phyloP scores from a whole-genome alignment of 1,140 invertebrate genomes.

The Portunus trituberculatus region DNA sequence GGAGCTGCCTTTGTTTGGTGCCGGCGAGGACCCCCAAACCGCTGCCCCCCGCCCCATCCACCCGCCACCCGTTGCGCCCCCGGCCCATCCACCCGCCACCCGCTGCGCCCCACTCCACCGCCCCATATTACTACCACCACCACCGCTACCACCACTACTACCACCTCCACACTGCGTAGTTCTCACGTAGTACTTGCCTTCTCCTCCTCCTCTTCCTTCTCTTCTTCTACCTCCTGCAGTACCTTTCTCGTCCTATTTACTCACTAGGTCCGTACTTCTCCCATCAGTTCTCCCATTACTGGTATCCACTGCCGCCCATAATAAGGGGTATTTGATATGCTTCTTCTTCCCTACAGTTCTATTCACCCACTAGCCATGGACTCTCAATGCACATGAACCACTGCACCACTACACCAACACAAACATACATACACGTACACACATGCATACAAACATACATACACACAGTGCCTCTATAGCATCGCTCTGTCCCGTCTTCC shows the following conservation, averaged over 20 bases:
- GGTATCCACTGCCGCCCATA: too few relatives aligned
- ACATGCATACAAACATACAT: too few relatives aligned
- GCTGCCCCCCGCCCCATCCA: neutral
- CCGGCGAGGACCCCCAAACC: neutral
- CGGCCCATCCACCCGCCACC: neutral
- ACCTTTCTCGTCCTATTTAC: neutral
- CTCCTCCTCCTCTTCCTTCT: neutral
- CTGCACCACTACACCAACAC: neutral
- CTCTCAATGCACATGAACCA: too few relatives aligned
- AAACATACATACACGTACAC: too few relatives aligned
- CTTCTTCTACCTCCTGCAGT: neutral
- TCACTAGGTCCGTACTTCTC: too few relatives aligned
- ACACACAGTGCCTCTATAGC: too few relatives aligned
- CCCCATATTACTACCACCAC: neutral
- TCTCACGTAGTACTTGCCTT: neutral
- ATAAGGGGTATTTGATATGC: too few relatives aligned
- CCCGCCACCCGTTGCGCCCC: neutral
- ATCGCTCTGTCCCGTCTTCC: too few relatives aligned
- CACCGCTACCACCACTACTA: neutral
- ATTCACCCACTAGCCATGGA: too few relatives aligned
- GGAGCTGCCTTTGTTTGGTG: slow-evolving; percentile 15
- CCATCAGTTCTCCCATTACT: too few relatives aligned
- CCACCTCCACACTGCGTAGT: neutral
- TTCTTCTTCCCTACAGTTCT: too few relatives aligned
- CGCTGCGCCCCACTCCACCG: neutral